Conservation (phyloP, 2,888 invertebrate species). For the Strigamia crassipes region DNA sequence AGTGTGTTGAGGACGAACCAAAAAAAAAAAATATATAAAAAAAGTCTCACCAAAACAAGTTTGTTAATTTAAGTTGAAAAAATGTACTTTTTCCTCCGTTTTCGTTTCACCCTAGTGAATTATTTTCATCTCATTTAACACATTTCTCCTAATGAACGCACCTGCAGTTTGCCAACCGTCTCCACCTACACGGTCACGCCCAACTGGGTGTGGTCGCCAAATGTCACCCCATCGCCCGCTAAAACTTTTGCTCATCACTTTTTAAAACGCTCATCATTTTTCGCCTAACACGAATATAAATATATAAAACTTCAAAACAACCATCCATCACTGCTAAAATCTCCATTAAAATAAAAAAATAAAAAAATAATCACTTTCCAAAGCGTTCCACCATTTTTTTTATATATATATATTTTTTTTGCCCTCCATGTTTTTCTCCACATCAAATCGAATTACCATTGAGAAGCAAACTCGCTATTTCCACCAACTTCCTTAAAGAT, state of each 20-base stretch:
- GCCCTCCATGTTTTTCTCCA: not conserved
- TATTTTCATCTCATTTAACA: slow-evolving; percentile 10
- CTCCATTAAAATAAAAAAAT: not conserved
- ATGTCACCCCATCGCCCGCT: not conserved
- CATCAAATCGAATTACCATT: not conserved
- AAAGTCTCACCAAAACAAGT: too few relatives aligned
- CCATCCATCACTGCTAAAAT: not conserved
- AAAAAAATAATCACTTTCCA: not conserved
- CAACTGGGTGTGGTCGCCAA: not conserved
- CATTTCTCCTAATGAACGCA: slow-evolving; percentile 4
- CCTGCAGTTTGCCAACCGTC: slow-evolving; percentile 1
- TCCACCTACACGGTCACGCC: slow-evolving; percentile 3
- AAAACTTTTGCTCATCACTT: too few relatives aligned
- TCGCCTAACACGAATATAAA: not conserved
- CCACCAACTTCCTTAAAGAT: not conserved
- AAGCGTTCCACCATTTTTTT: not conserved
- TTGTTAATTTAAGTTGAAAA: too few relatives aligned
- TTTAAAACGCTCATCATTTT: not conserved
- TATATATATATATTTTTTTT: too few relatives aligned
- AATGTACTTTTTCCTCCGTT: not conserved
- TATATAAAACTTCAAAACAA: too few relatives aligned
- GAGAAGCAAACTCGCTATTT: slow-evolving; percentile 3
- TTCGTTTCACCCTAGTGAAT: not conserved
- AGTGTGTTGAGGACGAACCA: too few relatives aligned
- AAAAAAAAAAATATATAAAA: too few relatives aligned